Evolutionary conservation across 2,797 vertebrate genomes (phyloP), one percentile per base, ranked within the genome.

Genomic region (Smutsia gigantea): DNA sequence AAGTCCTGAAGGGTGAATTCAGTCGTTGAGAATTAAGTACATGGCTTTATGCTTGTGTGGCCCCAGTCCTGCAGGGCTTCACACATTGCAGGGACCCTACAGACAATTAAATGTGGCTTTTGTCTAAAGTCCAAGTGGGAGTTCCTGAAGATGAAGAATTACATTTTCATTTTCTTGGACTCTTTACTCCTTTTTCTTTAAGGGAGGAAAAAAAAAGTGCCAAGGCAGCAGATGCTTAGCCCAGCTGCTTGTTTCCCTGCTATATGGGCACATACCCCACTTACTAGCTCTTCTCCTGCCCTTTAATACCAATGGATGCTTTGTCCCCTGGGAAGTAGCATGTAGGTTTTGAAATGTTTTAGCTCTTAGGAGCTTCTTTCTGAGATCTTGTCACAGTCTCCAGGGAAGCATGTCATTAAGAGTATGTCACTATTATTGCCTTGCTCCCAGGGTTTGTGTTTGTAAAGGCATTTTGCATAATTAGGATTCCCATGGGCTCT

Each of bases 381-480:
- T 87, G 75, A 95, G 81, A 42, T 74, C 42, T 87, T 85, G 89
- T 74, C 84, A 82, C 59, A 21, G 39, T 77, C 86, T 93, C 88
- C 29, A 69, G 87, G 66, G 59, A 93, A 72, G 81, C 46, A 49
- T 8, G 37, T 17, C 31, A 49, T 90, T 95, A 91, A 72, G n/a
- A 66, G 53, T 84, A 66, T 23, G 9, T 88, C 31, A 69, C 51
- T 89, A 59, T 59, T 53, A 49, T 83, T 84, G 74, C 34, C 63
- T 7, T 69, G 29, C 69, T 81, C 63, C n/a, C 37, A 61, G 72
- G 39, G 42, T 96, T 92, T 96, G 55, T 86, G 68, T 96, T 79
- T 94, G 68, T 27, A 55, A 68, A 94, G 37, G 79, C 49, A 63
- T 92, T 94, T 87, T 90, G 90, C 88, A 29, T 95, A 90, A 68